Base-by-base conservation (phyloP, 1,140 invertebrate genomes). In the Danaus melanippus region DNA sequence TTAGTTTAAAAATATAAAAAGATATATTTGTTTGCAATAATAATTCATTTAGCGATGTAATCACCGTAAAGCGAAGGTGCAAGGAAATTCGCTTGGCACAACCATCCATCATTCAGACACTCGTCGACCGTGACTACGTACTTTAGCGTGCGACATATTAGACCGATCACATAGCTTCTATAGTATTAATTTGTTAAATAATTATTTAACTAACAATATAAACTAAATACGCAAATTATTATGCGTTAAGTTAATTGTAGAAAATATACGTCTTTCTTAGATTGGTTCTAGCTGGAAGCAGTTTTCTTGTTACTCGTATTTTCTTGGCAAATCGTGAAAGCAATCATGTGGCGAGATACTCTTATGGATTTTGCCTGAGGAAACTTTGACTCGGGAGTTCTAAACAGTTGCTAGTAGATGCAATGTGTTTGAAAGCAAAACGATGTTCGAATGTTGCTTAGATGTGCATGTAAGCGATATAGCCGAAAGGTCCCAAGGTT, bases 291-390 rank as follows among this genome's bases (percentile, higher is more conserved):
- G 75, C 71, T 43, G 54, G 61, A 73, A 76, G 62, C 76, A 77
- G 74, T 82, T 79, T 76, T 60, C 67, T 67, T 77, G 71, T 75
- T 76, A 69, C 75, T 79, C 73, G 2, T 78, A 82, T 80, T 84
- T 81, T 80, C 74, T 83, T 81, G 79, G 79, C 76, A 81, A 80
- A 86, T 80, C 76, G 79, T 76, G 71, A 74, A 81, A 79, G 74
- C 80, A 80, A 83, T 84, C 83, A 86, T 81, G 83, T 84, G 80
- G 79, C 74, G 77, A 81, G 81, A 83, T 67, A 80, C 66, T 76
- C 74, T 79, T 81, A 84, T 81, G 70, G 78, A 80, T 84, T 83
- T 81, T 65, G 76, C 78, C 79, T 65, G 61, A 60, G 76, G 80
- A 69, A 86, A 83, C 74, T 86, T 81, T 79, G 79, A 78, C 79